Evolutionary conservation across 2,888 invertebrate species (phyloP).

Genomic region (Ectemnius continuus): DNA sequence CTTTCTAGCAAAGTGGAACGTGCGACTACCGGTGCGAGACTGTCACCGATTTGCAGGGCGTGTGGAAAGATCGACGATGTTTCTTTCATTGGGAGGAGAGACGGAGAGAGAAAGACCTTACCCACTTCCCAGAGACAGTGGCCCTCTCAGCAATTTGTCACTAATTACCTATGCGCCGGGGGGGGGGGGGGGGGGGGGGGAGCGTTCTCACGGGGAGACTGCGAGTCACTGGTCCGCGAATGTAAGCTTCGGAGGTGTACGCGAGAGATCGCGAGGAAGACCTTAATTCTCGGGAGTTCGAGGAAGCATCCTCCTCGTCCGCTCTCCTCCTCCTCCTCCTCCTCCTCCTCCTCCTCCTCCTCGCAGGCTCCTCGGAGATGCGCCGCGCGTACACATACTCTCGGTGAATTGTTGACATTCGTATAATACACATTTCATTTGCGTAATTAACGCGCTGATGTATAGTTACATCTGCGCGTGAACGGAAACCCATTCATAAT

Average conservation of each 20-base stretch:
- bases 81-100: neutral
- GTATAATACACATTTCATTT: slow-evolving; percentile 72
- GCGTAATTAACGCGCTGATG: slow-evolving; percentile 74
- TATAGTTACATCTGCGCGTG: slow-evolving; percentile 69
- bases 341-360: too few relatives aligned
- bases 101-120: neutral
- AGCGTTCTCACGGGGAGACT: slow-evolving; percentile 25
- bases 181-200: neutral
- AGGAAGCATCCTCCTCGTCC: slow-evolving; percentile 18
- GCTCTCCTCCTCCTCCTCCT: too few relatives aligned
- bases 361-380: slow-evolving; percentile 18
- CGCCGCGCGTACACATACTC: slow-evolving; percentile 32
- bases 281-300: slow-evolving; percentile 48
- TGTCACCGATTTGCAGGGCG: neutral
- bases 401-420: slow-evolving; percentile 70
- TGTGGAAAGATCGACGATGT: neutral
- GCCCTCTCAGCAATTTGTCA: neutral
- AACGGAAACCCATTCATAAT: slow-evolving; percentile 73
- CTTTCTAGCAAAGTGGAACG: too few relatives aligned
- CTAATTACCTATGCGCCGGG: slow-evolving; percentile 2
- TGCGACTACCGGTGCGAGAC: too few relatives aligned
- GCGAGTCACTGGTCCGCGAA: slow-evolving; percentile 40
- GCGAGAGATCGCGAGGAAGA: slow-evolving; percentile 26
- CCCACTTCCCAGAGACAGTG: neutral
- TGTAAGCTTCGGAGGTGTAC: slow-evolving; percentile 29